Conservation (phyloP, 2,888 invertebrate genomes). For the Tanypteryx hageni region DNA sequence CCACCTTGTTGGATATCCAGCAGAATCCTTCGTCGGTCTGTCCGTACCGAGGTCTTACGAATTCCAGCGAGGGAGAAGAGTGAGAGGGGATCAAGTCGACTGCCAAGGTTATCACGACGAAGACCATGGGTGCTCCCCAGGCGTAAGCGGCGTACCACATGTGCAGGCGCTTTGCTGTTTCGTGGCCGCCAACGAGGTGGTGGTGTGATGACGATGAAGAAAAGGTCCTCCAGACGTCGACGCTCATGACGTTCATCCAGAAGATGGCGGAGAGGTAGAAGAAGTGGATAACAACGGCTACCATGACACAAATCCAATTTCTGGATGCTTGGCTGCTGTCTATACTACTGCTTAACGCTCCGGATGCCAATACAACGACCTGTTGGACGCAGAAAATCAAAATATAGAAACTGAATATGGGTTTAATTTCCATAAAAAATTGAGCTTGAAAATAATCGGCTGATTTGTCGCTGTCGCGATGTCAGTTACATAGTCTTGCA, state of each 20-base stretch:
- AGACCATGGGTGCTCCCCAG: conserved; percentile 73
- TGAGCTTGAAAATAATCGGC: too few relatives aligned
- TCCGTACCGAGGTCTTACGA: conserved; percentile 20
- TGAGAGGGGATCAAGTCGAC: conserved; percentile 66
- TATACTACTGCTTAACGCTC: not conserved
- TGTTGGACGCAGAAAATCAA: not conserved
- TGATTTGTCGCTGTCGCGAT: too few relatives aligned
- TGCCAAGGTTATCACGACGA: conserved; percentile 69
- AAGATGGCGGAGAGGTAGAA: conserved; percentile 74
- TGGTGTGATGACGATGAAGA: conserved; percentile 66
- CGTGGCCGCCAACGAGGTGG: conserved; percentile 23
- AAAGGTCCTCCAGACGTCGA: conserved; percentile 75
- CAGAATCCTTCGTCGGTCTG: conserved; percentile 70
- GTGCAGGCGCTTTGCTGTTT: conserved; percentile 66
- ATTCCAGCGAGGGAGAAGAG: conserved; percentile 43
- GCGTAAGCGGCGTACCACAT: conserved; percentile 72
- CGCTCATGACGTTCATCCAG: conserved; percentile 76
- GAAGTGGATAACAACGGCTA: conserved; percentile 73
- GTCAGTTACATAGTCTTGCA: too few relatives aligned
- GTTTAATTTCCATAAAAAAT: too few relatives aligned
- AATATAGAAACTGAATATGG: not conserved
- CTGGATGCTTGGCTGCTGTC: conserved; percentile 8
- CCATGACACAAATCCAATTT: conserved; percentile 65
- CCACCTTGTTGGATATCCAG: conserved; percentile 73
- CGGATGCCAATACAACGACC: conserved; percentile 65